These are phyloP conservation scores for Drosophila pallidifrons DNA, from an alignment of 1,140 invertebrate genomes.

Conservation along the genomic window DNA sequence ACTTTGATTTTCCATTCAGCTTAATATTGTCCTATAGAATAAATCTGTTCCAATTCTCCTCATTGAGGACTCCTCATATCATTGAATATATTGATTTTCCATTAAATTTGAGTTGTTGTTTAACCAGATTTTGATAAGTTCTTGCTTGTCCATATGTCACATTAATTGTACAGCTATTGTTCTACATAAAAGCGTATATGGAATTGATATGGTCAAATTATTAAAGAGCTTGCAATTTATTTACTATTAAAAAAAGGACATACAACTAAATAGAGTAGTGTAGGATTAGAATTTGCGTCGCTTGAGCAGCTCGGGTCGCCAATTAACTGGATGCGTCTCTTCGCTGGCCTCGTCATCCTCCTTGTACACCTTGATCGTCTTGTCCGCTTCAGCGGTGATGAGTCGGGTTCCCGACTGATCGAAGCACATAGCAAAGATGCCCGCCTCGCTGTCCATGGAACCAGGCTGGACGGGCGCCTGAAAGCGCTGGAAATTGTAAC, in stretches of 20 bases:
- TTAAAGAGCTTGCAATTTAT: neutral
- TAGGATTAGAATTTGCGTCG: slow-evolving; percentile 91
- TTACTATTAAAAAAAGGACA: neutral
- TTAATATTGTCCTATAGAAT: no score
- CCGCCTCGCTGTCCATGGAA: slow-evolving; percentile 99
- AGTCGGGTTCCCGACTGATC: slow-evolving; percentile 97
- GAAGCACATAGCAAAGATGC: slow-evolving; percentile 97
- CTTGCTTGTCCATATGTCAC: no score
- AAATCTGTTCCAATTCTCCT: no score
- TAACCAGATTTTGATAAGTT: no score
- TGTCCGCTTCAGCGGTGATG: slow-evolving; percentile 99
- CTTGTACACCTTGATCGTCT: slow-evolving; percentile 99
- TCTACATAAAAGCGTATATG: no score
- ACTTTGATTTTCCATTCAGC: no score
- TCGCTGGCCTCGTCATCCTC: slow-evolving; percentile 98
- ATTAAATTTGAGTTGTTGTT: no score
- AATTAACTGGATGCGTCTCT: slow-evolving; percentile 98
- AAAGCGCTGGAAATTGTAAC: slow-evolving; percentile 97
- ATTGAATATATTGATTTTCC: no score
- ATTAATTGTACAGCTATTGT: no score
- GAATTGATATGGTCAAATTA: no score
- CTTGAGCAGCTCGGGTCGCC: slow-evolving; percentile 97
- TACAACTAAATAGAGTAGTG: slow-evolving; percentile 23
- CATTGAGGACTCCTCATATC: no score
- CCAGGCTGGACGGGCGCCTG: slow-evolving; percentile 98